These are phyloP conservation scores for Porites lutea DNA, from an alignment of 64 coral and sea anemone genomes.

Conservation along the genomic window DNA sequence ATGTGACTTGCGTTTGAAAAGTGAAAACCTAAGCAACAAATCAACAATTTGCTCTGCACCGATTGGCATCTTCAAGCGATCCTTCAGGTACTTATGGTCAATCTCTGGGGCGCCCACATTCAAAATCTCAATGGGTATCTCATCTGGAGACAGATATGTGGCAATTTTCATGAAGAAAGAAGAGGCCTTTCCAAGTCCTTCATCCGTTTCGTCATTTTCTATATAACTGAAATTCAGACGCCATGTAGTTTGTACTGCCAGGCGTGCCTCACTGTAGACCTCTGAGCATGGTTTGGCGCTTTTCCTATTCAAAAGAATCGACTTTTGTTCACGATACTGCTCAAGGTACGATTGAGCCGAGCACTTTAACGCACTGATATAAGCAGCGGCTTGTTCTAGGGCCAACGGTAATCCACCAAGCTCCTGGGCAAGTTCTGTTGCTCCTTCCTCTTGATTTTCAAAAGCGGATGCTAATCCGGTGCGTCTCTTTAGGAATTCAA, in stretches of 20 bases:
- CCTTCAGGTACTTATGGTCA: neutral
- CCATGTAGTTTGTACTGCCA: slow-evolving; percentile 21
- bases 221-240: slow-evolving; percentile 7
- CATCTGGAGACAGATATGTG: neutral
- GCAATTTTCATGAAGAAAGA: neutral
- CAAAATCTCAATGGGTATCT: neutral
- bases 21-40: neutral
- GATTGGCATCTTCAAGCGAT: neutral
- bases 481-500: slow-evolving; percentile 50
- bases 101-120: slow-evolving; percentile 18
- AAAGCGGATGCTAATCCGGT: neutral
- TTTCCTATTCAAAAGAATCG: neutral
- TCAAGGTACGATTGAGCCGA: neutral
- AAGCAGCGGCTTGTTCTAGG: slow-evolving; percentile 12
- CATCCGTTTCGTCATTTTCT: neutral
- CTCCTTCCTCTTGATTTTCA: neutral
- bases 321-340: neutral
- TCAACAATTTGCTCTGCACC: slow-evolving; percentile 8
- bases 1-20: neutral
- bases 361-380: neutral
- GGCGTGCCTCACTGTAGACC: neutral
- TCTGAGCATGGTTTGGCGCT: neutral
- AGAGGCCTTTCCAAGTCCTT: neutral
- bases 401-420: slow-evolving; percentile 26
- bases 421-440: neutral